Base-by-base conservation (phyloP, 2,797 vertebrate genomes). In the Podargus strigoides region DNA sequence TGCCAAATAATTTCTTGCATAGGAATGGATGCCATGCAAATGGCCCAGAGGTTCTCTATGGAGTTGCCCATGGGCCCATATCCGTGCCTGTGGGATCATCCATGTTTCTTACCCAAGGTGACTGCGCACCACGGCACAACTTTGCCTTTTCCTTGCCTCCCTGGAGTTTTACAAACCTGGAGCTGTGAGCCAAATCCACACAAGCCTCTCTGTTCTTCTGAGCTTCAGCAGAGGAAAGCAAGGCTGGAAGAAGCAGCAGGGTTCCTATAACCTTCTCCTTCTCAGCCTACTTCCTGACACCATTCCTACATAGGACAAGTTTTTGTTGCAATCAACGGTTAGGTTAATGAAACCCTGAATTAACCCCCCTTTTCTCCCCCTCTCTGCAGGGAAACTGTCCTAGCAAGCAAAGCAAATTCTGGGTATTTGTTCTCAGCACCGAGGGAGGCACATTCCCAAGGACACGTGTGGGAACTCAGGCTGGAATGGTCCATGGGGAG, bases 291-390 rank as follows among this genome's bases (percentile, higher is more conserved):
- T 88, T 84, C 80, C 85, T 88, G 91, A 89, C 93, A 95, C 91
- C 89, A 12, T 93, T 96, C 85, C 64, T 93, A 80, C 90, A 53
- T 70, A 93, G 94, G 91, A 89, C 91, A 96, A 56, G 52, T 52
- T 90, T 37, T 73, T 67, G 47, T 76, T 82, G 83, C 83, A 94
- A 89, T 93, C 91, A 82, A 22, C 74, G 79, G 6, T 85, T 36
- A 72, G 56, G 89, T 95, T 96, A 95, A 93, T 93, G 87, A 94
- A 91, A 94, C 56, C 16, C 64, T 85, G 85, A 86, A 60, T 89
- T 84, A 90, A 81, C 68, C 60, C 80, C 77, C 41, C n/a, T 55
- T 87, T 93, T 39, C 15, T 37, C 52, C 62, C 55, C 41, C 49
- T 24, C 44, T 77, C 75, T 91, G 32, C 56, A 60, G 74, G 64